Percentiles rank a stretch among this genome's conserved stretches.
These are phyloP conservation scores for Oligia strigilis DNA, from an alignment of 2,888 invertebrate genomes.

Conservation along the genomic window DNA sequence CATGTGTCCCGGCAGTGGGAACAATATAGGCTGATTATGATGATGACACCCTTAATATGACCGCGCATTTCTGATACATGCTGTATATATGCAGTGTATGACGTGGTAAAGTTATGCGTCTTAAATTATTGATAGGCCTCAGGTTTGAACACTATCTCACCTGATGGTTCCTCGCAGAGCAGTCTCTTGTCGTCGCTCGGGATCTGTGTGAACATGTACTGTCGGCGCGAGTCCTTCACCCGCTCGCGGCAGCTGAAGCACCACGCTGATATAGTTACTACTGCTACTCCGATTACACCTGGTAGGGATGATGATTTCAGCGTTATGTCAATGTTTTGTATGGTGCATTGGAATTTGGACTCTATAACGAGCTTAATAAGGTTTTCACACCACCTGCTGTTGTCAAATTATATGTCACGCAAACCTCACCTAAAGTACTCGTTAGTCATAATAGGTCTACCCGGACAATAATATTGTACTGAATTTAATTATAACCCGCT, in stretches of 20 bases:
- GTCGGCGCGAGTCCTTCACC: slow-evolving; percentile 80
- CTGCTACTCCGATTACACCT: slow-evolving; percentile 90
- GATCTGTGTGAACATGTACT: slow-evolving; percentile 91
- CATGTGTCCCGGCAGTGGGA: too few species aligned
- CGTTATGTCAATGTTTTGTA: background rate
- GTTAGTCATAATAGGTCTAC: too few species aligned
- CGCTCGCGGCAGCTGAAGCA: slow-evolving; percentile 89
- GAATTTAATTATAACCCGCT: background rate
- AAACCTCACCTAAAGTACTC: background rate
- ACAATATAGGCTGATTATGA: too few species aligned
- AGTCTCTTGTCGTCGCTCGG: slow-evolving; percentile 89
- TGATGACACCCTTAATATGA: background rate
- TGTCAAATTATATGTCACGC: background rate
- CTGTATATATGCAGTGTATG: background rate
- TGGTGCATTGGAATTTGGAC: background rate
- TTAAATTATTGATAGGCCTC: background rate
- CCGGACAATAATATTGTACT: background rate
- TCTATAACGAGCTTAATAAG: background rate
- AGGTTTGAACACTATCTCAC: slow-evolving; percentile 16
- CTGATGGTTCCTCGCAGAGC: slow-evolving; percentile 73
- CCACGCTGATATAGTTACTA: slow-evolving; percentile 89
- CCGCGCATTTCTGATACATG: background rate
- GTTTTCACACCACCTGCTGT: background rate
- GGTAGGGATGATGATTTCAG: slow-evolving; percentile 11
- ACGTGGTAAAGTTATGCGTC: background rate